Conservation (phyloP, 1,140 invertebrate genomes). For the Melitaea cinxia region DNA sequence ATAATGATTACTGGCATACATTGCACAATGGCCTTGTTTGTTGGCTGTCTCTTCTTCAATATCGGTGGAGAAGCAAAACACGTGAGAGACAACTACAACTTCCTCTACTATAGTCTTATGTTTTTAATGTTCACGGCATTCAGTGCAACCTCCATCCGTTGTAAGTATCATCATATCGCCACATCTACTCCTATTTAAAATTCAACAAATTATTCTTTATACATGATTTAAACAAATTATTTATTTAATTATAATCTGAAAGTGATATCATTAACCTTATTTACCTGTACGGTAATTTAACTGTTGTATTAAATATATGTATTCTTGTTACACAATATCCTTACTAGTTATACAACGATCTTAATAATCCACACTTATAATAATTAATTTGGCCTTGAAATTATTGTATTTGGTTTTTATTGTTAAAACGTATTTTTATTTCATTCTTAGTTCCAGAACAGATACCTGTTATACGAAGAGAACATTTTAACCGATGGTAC, state of each 20-base stretch:
- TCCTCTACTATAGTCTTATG: slow-evolving; percentile 91
- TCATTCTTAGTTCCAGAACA: slow-evolving; percentile 90
- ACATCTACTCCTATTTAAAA: not conserved
- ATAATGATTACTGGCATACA: slow-evolving; percentile 90
- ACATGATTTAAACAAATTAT: too few species aligned
- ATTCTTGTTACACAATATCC: too few species aligned
- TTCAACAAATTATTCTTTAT: too few species aligned
- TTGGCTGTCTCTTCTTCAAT: slow-evolving; percentile 90
- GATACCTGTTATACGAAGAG: slow-evolving; percentile 90
- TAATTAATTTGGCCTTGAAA: too few species aligned
- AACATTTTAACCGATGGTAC: slow-evolving; percentile 97
- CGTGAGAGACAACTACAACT: slow-evolving; percentile 88
- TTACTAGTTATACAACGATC: too few species aligned
- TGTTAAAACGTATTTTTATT: not conserved
- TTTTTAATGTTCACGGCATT: slow-evolving; percentile 94
- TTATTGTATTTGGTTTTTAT: too few species aligned
- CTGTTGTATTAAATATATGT: too few species aligned
- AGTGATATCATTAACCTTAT: too few species aligned
- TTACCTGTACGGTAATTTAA: too few species aligned
- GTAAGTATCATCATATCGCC: slow-evolving; percentile 84
- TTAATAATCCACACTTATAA: not conserved
- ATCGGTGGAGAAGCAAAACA: slow-evolving; percentile 90
- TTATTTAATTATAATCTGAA: too few species aligned
- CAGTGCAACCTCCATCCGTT: slow-evolving; percentile 92
- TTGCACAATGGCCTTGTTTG: slow-evolving; percentile 87